Base-by-base conservation (phyloP, 1,140 invertebrate genomes). In the Nasonia vitripennis region DNA sequence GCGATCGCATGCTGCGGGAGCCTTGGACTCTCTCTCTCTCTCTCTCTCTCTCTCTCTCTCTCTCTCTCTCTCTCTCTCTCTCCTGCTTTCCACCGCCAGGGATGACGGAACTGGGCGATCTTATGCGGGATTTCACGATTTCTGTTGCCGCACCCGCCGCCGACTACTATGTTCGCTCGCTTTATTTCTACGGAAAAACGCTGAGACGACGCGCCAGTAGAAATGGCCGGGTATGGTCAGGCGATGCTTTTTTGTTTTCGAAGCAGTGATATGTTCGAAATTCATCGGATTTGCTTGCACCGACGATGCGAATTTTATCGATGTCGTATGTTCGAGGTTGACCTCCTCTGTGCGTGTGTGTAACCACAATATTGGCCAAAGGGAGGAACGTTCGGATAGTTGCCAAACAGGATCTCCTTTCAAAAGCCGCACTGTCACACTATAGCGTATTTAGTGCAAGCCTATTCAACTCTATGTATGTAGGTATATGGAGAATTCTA, bases 1-100 rank as follows among this genome's bases (percentile, higher is more conserved):
- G 55, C 55, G 55, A 62, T 62, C 31, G 73, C 37, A 75, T 75
- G 45, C 55, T 62, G 55, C 55, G 55, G 55, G 55, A 62, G 55
- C 17, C 17, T 62, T 62, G 20, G 55, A 62, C 55, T n/a, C n/a
- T 62, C 20, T 62, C 17, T 62, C 41, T 45, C 41, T 10, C 41
- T 45, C 41, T 9, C 37, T 41, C 37, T 9, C 37, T 6, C 37
- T 41, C 37, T 27, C 27, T 37, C 34, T 37, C 34, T 37, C 34
- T 37, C 6, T 37, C 34, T 37, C 51, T 2, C 55, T n/a, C 17
- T n/a, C 5, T 37, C 34, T 37, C 34, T 37, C 34, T 37, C 34
- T 37, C 51, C 14, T n/a, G 55, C 55, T n/a, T n/a, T n/a, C 20
- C 17, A 1, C 20, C 5, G 55, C 17, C 20, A n/a, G 6, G 4